Conservation (phyloP, 2,888 invertebrate species). For the Cheilosia grossa region DNA sequence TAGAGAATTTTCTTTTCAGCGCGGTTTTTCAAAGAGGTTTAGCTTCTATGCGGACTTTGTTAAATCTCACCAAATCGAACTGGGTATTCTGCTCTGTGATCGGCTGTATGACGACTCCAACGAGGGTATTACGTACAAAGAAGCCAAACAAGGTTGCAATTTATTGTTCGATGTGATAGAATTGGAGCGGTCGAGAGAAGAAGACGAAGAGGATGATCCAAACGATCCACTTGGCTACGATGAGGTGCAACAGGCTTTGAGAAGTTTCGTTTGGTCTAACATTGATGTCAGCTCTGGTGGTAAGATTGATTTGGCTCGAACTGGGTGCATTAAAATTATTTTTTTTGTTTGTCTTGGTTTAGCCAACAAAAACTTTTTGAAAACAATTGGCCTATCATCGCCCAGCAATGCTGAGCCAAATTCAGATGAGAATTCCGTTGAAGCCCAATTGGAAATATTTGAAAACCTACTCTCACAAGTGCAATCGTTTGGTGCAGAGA, state of each 20-base stretch:
- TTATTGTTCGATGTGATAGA: conserved; percentile 77
- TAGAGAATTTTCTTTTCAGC: conserved; percentile 54
- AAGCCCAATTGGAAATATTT: conserved; percentile 76
- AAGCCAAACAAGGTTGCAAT: conserved; percentile 76
- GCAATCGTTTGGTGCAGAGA: conserved; percentile 76
- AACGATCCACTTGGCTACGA: conserved; percentile 77
- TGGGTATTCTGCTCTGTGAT: conserved; percentile 77
- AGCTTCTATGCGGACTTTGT: conserved; percentile 76
- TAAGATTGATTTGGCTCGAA: neutral
- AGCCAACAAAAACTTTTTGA: conserved; percentile 63
- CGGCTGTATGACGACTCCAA: conserved; percentile 76
- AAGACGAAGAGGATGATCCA: conserved; percentile 75
- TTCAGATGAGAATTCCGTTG: conserved; percentile 72
- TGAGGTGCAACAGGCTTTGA: conserved; percentile 76
- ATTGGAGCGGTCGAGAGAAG: conserved; percentile 75
- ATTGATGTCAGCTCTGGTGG: conserved; percentile 68
- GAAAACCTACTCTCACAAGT: conserved; percentile 77
- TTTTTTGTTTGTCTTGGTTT: neutral
- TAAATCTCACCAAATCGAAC: conserved; percentile 76
- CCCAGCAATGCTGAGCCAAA: conserved; percentile 45
- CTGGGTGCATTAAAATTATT: no score
- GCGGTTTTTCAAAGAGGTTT: conserved; percentile 75
- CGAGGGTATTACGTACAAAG: conserved; percentile 77
- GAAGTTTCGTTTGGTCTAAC: conserved; percentile 77
- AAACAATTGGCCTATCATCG: conserved; percentile 59